Percentiles rank a stretch among this genome's conserved stretches.
These are phyloP conservation scores for Temnothorax rugatulus DNA, from an alignment of 2,888 invertebrate genomes.

Conservation along the genomic window DNA sequence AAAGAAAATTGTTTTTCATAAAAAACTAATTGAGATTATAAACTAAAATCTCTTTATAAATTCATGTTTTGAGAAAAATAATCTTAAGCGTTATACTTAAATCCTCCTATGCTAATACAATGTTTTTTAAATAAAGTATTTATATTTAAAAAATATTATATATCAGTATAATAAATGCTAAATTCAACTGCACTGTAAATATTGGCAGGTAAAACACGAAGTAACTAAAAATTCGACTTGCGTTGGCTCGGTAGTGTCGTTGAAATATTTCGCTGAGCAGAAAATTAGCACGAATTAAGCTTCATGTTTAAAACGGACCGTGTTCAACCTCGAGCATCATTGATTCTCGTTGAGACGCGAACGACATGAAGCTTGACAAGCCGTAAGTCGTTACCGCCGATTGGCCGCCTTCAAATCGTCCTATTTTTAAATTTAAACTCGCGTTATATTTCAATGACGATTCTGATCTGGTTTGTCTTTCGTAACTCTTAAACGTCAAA, in stretches of 20 bases:
- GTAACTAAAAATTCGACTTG: slow-evolving; percentile 36
- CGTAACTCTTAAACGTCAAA: background rate
- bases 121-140: background rate
- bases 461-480: background rate
- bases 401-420: slow-evolving; percentile 20
- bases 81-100: background rate
- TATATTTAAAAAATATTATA: background rate
- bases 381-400: slow-evolving; percentile 44
- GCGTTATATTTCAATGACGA: slow-evolving; percentile 2
- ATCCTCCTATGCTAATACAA: background rate
- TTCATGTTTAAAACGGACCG: slow-evolving; percentile 25
- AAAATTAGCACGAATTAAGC: slow-evolving; percentile 53
- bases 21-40: background rate
- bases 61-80: background rate
- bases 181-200: background rate
- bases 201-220: slow-evolving; percentile 10
- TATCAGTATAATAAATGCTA: slow-evolving; percentile 5
- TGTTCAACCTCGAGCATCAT: slow-evolving; percentile 49
- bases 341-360: slow-evolving; percentile 43
- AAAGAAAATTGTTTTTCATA: background rate
- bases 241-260: background rate
- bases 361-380: slow-evolving; percentile 21
- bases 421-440: slow-evolving; percentile 45
- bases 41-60: background rate
- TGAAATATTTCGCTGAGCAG: slow-evolving; percentile 40